A percentile compares a stretch with the other conserved stretches of the same genome.
Evolutionary conservation across 1,140 invertebrate genomes (phyloP).

Genomic region (Physella acuta): DNA sequence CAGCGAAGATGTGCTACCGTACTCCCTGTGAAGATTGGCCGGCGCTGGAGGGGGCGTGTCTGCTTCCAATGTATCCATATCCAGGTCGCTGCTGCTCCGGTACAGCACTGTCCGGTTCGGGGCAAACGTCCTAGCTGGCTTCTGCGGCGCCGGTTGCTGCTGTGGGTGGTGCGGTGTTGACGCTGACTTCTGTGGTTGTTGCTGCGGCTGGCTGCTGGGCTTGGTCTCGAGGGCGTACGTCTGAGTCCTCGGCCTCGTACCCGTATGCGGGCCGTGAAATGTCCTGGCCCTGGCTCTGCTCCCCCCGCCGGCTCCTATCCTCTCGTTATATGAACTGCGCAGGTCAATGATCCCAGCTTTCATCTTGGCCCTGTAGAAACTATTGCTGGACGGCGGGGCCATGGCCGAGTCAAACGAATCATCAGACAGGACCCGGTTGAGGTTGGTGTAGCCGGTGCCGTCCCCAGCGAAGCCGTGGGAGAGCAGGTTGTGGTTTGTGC

Average conservation of each 20-base stretch:
- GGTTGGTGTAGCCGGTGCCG: constrained; percentile 1
- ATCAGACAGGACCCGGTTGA: constrained; percentile 21
- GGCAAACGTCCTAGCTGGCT: constrained; percentile 31
- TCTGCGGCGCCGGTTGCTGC: constrained; percentile 16
- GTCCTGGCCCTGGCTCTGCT: constrained; percentile 21
- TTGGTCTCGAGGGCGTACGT: constrained; percentile 29
- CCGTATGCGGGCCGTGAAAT: constrained; percentile 29
- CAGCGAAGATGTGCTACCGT: constrained; percentile 70
- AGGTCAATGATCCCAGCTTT: constrained; percentile 37
- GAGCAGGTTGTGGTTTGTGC: constrained; percentile 12
- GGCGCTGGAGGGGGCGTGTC: constrained; percentile 42
- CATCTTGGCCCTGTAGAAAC: constrained; percentile 35
- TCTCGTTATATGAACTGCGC: constrained; percentile 36
- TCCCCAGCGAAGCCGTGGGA: constrained; percentile 9
- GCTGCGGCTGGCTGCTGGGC: constrained; percentile 6
- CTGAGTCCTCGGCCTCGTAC: constrained; percentile 25
- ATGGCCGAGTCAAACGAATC: constrained; percentile 30
- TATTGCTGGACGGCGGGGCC: constrained; percentile 31
- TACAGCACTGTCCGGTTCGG: constrained; percentile 55
- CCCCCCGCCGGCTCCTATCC: constrained; percentile 20
- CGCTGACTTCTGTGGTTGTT: constrained; percentile 7
- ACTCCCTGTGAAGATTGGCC: constrained; percentile 61
- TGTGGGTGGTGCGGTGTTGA: constrained; percentile 18
- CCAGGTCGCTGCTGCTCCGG: constrained; percentile 72
- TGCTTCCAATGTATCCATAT: constrained; percentile 65